Conservation (phyloP, 2,113 vertebrate genomes). For the Piaya cayana region DNA sequence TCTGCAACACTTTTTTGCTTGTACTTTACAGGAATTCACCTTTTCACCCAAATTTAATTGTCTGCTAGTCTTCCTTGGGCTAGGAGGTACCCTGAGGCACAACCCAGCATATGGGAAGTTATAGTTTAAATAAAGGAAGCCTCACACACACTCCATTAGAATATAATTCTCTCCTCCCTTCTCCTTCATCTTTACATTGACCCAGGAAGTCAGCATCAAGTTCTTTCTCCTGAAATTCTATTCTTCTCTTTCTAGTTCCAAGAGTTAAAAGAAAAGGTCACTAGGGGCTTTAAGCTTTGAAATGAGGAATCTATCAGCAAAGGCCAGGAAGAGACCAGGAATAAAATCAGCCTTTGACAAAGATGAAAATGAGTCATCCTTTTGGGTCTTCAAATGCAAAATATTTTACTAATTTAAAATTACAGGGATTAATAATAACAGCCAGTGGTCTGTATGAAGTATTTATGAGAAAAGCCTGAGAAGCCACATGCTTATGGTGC, state of each 20-base stretch:
- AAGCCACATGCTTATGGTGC: background rate
- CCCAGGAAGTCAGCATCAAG: background rate
- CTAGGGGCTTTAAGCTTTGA: background rate
- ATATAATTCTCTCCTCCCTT: background rate
- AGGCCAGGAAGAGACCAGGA: background rate
- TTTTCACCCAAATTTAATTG: background rate
- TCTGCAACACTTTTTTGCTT: background rate
- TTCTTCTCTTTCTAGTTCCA: background rate
- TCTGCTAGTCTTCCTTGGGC: background rate
- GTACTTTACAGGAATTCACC: background rate
- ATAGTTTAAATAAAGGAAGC: background rate
- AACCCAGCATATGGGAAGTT: background rate
- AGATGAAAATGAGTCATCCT: conserved; percentile 1
- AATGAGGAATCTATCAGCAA: conserved; percentile 3
- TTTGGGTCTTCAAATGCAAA: background rate
- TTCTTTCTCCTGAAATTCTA: background rate
- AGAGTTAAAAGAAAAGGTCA: background rate
- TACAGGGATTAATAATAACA: conserved; percentile 11
- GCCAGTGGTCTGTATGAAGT: background rate
- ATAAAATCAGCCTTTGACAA: conserved; percentile 3
- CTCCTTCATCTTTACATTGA: background rate
- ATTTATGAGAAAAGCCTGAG: background rate
- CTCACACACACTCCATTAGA: background rate
- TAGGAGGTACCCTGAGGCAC: background rate
- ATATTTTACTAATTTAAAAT: conserved; percentile 31